Percentiles rank a stretch among this genome's conserved stretches.
Conservation (phyloP, 2,113 vertebrate genomes). For the Neotragus moschatus region DNA sequence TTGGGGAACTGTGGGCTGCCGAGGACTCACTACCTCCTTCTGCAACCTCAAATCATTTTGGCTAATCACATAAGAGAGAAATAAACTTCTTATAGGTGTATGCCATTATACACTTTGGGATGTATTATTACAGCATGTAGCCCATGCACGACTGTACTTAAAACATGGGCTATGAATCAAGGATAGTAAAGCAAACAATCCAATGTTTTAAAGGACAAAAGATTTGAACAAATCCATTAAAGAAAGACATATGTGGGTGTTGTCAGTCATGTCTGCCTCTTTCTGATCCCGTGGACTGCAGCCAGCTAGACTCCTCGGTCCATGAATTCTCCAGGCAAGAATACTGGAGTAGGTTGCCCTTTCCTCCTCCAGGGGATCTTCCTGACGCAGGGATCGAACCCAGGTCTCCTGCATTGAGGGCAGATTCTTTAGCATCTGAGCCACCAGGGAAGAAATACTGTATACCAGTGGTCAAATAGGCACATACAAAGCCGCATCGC, state of each 20-base stretch:
- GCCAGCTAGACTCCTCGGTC: neutral
- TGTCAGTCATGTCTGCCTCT: neutral
- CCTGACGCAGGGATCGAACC: neutral
- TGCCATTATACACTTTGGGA: neutral
- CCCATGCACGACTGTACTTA: neutral
- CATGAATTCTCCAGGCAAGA: neutral
- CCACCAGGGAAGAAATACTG: neutral
- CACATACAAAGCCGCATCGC: neutral
- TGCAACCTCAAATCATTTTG: neutral
- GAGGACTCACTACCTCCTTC: neutral
- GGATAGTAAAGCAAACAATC: neutral
- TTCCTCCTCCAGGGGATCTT: neutral
- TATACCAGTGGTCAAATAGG: neutral
- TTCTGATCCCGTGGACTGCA: neutral
- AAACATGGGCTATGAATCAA: neutral
- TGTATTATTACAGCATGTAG: neutral
- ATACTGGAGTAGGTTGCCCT: neutral
- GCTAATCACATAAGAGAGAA: neutral
- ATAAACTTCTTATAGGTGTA: neutral
- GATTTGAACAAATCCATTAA: neutral
- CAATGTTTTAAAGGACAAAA: neutral
- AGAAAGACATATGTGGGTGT: neutral
- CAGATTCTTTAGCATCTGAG: neutral
- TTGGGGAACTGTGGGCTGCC: neutral
- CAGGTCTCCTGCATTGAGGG: neutral